These are phyloP conservation scores for Arctocebus calabarensis DNA, from an alignment of 2,797 vertebrate species.

Conservation along the genomic window DNA sequence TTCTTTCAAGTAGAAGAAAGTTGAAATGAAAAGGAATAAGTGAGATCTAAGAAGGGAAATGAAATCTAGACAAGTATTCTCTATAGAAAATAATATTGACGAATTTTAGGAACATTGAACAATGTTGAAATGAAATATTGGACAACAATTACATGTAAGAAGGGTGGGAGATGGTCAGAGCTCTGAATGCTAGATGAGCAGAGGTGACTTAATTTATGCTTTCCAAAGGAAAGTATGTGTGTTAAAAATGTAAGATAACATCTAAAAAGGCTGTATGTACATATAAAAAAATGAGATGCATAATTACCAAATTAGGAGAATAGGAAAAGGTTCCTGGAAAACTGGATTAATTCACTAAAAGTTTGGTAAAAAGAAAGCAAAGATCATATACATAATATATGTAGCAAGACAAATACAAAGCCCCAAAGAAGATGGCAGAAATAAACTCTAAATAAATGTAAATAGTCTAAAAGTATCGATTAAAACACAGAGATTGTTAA, in stretches of 20 bases:
- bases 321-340: not conserved
- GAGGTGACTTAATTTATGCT: not conserved
- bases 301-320: not conserved
- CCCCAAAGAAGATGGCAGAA: not conserved
- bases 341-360: not conserved
- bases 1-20: constrained; percentile 60
- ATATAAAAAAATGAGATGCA: not conserved
- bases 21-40: constrained; percentile 20
- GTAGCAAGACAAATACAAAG: constrained; percentile 12
- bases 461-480: not conserved
- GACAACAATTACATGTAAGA: not conserved
- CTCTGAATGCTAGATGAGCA: not conserved
- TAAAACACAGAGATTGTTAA: constrained; percentile 49
- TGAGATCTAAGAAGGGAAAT: constrained; percentile 15
- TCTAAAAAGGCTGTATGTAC: not conserved
- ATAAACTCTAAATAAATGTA: constrained; percentile 42
- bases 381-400: not conserved
- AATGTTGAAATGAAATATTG: not conserved
- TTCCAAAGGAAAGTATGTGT: constrained; percentile 38
- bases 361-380: constrained; percentile 3
- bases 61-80: not conserved
- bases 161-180: not conserved
- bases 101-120: not conserved
- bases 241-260: constrained; percentile 2
- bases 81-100: not conserved